Conservation (phyloP, 23 tunicate species). For the Ciona savignyi region DNA sequence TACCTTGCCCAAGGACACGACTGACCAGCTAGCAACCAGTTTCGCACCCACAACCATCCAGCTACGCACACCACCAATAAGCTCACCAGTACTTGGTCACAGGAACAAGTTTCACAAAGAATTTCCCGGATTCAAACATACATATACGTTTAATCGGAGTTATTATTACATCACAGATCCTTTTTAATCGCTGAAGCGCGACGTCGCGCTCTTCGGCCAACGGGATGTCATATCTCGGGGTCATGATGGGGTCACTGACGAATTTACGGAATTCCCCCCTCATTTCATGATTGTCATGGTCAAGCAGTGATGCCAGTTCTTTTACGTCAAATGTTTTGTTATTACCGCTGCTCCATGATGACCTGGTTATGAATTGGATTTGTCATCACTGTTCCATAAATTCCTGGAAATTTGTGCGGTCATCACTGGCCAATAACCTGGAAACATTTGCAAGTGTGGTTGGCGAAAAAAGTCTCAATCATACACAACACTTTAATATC, state of each 20-base stretch:
- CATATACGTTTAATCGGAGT: neutral
- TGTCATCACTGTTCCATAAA: too few relatives aligned
- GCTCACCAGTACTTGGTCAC: too few relatives aligned
- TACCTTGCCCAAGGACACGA: too few relatives aligned
- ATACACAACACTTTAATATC: too few relatives aligned
- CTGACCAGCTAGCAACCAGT: too few relatives aligned
- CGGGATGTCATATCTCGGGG: constrained; percentile 85
- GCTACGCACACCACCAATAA: too few relatives aligned
- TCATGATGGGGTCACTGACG: constrained; percentile 70
- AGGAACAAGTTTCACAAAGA: too few relatives aligned
- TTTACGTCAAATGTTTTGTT: constrained; percentile 30
- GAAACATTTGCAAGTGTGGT: too few relatives aligned
- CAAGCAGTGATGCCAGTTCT: constrained; percentile 61
- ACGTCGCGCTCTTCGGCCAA: constrained; percentile 86
- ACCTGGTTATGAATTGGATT: neutral
- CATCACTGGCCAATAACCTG: too few relatives aligned
- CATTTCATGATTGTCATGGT: constrained; percentile 98
- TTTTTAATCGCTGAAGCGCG: constrained; percentile 68
- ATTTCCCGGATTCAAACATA: neutral
- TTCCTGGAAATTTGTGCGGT: too few relatives aligned
- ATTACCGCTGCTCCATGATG: neutral
- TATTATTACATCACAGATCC: constrained; percentile 78
- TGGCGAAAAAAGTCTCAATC: too few relatives aligned
- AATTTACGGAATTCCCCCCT: constrained; percentile 65
- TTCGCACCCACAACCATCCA: too few relatives aligned